A percentile compares a stretch with the other conserved stretches of the same genome.
Evolutionary conservation across 92 coral and sea anemone species (phyloP).

Genomic region (Zoanthus sansibaricus): DNA sequence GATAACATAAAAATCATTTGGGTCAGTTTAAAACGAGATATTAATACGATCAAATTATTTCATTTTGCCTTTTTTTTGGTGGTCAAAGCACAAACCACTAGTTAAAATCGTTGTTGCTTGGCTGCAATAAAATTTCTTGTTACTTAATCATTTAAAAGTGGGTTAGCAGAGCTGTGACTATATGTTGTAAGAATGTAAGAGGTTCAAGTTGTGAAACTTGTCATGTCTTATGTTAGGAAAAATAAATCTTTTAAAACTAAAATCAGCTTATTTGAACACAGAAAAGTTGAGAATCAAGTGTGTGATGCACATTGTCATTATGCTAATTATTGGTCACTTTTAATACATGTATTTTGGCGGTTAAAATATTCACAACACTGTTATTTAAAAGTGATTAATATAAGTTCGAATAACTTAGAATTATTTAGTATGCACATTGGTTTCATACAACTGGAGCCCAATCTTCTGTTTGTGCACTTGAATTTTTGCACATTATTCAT

Average conservation of each 20-base stretch:
- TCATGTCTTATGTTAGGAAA: too few species aligned
- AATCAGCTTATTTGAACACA: background rate
- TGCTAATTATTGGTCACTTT: background rate
- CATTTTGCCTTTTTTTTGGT: too few species aligned
- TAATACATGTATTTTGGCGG: conserved; percentile 20
- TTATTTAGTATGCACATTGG: conserved; percentile 18
- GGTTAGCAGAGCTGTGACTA: too few species aligned
- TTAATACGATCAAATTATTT: background rate
- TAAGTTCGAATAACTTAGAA: background rate
- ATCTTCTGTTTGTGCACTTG: conserved; percentile 13
- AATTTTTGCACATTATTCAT: conserved; percentile 15
- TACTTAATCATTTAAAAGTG: too few species aligned
- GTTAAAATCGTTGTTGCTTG: too few species aligned
- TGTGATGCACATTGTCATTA: background rate
- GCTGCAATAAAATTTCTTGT: too few species aligned
- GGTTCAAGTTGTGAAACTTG: too few species aligned
- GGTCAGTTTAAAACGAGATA: background rate
- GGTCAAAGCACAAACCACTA: too few species aligned
- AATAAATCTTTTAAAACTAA: background rate
- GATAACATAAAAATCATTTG: background rate
- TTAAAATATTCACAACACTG: conserved; percentile 48
- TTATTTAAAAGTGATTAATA: conserved; percentile 21
- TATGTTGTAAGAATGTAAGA: too few species aligned
- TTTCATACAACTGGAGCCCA: conserved; percentile 33
- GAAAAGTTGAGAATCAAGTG: background rate